These are phyloP conservation scores for Eucriotettix oculatus DNA, from an alignment of 2,888 invertebrate species.

Conservation along the genomic window DNA sequence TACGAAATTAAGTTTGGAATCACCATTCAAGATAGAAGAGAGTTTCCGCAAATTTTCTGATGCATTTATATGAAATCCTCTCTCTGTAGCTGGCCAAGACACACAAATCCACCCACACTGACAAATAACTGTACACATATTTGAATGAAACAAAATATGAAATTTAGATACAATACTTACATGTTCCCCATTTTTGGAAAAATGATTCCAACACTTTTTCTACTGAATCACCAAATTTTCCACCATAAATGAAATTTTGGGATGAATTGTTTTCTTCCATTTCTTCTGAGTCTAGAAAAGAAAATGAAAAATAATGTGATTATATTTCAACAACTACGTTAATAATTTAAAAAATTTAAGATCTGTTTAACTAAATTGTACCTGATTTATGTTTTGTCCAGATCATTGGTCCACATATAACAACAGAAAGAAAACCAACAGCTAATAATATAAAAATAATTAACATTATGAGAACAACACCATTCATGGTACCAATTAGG, in stretches of 20 bases:
- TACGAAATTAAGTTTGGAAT: no score
- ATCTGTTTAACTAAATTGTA: no score
- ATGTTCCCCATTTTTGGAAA: slow-evolving; percentile 29
- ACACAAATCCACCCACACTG: neutral
- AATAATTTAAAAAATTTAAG: neutral
- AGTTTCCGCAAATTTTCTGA: no score
- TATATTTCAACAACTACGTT: neutral
- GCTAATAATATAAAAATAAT: slow-evolving; percentile 37
- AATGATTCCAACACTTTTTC: slow-evolving; percentile 20
- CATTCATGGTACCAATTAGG: slow-evolving; percentile 41
- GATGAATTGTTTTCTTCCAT: no score
- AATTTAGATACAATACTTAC: slow-evolving; percentile 19
- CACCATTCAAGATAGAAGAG: no score
- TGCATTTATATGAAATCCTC: no score
- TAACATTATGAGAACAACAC: slow-evolving; percentile 39
- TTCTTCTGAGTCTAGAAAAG: neutral
- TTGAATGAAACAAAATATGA: no score
- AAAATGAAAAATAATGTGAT: no score
- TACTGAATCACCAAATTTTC: neutral
- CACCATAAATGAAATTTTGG: neutral
- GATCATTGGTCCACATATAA: slow-evolving; percentile 13
- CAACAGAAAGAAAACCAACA: slow-evolving; percentile 17
- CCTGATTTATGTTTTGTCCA: neutral
- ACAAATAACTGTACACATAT: neutral
- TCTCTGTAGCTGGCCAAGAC: no score